Evolutionary conservation across 2,888 invertebrate genomes (phyloP), one percentile per base, ranked within the genome.

Genomic region (Drosophila fulvimacula): DNA sequence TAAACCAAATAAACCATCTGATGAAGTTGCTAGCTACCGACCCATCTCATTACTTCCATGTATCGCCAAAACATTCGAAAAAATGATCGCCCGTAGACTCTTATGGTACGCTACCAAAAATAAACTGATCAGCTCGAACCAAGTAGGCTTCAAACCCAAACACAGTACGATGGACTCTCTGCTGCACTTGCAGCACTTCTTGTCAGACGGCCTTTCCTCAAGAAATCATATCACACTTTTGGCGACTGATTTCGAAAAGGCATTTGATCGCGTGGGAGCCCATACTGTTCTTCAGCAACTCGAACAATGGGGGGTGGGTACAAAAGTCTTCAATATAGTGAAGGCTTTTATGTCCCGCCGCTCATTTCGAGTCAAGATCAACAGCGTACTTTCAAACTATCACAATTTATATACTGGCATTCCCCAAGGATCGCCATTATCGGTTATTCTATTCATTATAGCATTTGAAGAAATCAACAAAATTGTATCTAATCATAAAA

Each of bases 351-450:
- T 55, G 63, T 41, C 34, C 24, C 39, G 42, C 5, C 49, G 60
- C 34, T 63, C 59, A 32, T 63, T 63, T 46, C 46, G 46, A 9
- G 60, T 52, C 24, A 44, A 17, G 21, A 48, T 63, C 21, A 58
- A 59, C 34, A 67, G 59, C n/a, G 38, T 49, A 9, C 24, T 53
- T 21, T 57, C 59, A 13, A 69, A 55, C 32, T 24, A 48, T 17
- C 48, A 61, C 17, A 48, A 53, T 36, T 38, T 56, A n/a, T 38
- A 61, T 21, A 57, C 48, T 36, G 36, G 56, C 11, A 69, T 69
- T n/a, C 60, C 58, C 30, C 58, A 63, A 34, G 71, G 57, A 21
- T 69, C 57, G 11, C 39, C 64, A 21, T 46, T 68, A 21, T 68
- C 55, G 7, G 59, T 68, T 11, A 58, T 65, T 3, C 10, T 69